These are phyloP conservation scores for Seira sanloemensis DNA, from an alignment of 2,888 invertebrate species.

Conservation along the genomic window DNA sequence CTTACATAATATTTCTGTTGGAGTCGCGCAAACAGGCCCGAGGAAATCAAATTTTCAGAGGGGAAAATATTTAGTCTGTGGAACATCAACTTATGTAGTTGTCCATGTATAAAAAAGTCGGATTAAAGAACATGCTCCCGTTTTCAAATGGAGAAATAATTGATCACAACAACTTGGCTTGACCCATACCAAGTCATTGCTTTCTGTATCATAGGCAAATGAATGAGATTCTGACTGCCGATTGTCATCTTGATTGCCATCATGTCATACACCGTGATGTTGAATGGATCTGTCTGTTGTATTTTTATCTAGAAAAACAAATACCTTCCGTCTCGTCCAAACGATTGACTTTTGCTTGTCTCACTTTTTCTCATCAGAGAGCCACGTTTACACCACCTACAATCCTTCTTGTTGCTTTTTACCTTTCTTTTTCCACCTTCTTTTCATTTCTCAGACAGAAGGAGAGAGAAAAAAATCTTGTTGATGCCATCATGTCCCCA, in stretches of 20 bases:
- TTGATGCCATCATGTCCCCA: background rate
- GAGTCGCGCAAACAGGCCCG: background rate
- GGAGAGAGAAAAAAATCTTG: background rate
- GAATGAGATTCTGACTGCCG: background rate
- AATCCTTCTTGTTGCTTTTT: background rate
- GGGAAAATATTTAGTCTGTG: too few species aligned
- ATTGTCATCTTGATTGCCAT: too few species aligned
- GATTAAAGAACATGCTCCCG: too few species aligned
- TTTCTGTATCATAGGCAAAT: too few species aligned
- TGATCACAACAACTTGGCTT: too few species aligned
- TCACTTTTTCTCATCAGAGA: background rate
- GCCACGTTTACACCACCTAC: constrained; percentile 1
- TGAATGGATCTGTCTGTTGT: background rate
- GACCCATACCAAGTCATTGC: too few species aligned
- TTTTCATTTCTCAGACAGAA: background rate
- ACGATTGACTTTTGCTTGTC: constrained; percentile 45
- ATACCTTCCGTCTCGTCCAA: constrained; percentile 43
- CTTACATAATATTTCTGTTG: too few species aligned
- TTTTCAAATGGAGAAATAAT: too few species aligned
- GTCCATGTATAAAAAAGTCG: too few species aligned
- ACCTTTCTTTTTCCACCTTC: background rate
- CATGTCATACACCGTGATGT: background rate
- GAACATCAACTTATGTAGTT: too few species aligned
- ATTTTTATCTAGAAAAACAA: background rate
- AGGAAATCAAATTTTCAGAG: background rate